Conservation (phyloP, 2,888 invertebrate genomes). For the Oscheius myriophilus region DNA sequence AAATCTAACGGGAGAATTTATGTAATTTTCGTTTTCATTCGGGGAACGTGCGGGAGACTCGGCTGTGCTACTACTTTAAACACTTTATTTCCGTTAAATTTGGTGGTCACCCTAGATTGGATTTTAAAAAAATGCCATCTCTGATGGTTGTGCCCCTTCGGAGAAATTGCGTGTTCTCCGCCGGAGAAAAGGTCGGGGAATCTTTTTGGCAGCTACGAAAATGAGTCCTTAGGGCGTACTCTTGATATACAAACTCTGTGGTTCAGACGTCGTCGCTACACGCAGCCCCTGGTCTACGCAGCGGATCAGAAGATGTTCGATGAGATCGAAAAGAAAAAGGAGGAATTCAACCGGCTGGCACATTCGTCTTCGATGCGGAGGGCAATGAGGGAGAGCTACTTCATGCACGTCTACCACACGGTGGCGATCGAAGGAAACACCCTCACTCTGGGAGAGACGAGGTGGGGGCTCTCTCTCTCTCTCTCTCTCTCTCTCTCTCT, state of each 20-base stretch:
- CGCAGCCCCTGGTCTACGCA: constrained; percentile 85
- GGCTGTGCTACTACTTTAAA: too few species aligned
- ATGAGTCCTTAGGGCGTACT: neutral
- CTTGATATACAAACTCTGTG: neutral
- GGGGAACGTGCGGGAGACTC: too few species aligned
- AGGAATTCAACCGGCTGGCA: constrained; percentile 75
- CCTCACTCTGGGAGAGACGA: constrained; percentile 89
- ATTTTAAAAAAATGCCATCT: too few species aligned
- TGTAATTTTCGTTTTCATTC: too few species aligned
- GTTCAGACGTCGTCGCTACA: constrained; percentile 81
- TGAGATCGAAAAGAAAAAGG: constrained; percentile 78
- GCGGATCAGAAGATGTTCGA: constrained; percentile 83
- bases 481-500: neutral
- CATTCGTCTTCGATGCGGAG: constrained; percentile 77
- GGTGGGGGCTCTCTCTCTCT: constrained; percentile 75
- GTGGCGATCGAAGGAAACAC: constrained; percentile 98
- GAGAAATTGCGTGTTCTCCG: too few species aligned
- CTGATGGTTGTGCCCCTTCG: too few species aligned
- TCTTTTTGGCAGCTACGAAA: too few species aligned
- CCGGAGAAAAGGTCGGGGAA: too few species aligned
- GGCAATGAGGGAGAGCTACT: constrained; percentile 93
- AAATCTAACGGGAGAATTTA: too few species aligned
- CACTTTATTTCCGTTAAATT: too few species aligned
- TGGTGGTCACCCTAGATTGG: too few species aligned
- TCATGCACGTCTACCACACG: constrained; percentile 91